phyloP scores from a whole-genome alignment of 2,888 invertebrate species.

The Hymenopus coronatus region DNA sequence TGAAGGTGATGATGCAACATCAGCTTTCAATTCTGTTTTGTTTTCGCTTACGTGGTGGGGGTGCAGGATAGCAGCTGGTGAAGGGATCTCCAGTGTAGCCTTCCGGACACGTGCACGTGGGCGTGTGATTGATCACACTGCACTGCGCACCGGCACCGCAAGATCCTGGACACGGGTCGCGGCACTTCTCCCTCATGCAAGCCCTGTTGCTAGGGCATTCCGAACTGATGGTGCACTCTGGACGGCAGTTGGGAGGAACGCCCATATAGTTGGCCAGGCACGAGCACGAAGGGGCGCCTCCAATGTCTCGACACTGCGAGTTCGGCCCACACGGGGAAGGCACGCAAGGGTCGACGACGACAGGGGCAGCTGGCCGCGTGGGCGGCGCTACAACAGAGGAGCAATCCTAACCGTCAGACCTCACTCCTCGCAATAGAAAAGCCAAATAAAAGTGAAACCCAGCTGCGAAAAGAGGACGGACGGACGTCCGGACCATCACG shows the following conservation, averaged over 20 bases:
- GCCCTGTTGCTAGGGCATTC: slow-evolving; percentile 41
- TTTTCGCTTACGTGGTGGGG: slow-evolving; percentile 25
- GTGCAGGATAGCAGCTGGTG: slow-evolving; percentile 33
- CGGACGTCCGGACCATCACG: not conserved
- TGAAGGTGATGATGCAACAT: not conserved
- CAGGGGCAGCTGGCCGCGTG: slow-evolving; percentile 6
- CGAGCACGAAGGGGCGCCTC: slow-evolving; percentile 53
- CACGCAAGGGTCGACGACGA: slow-evolving; percentile 40
- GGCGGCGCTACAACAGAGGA: slow-evolving; percentile 29
- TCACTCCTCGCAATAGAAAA: not conserved
- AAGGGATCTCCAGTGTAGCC: slow-evolving; percentile 75
- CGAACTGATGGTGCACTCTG: slow-evolving; percentile 39
- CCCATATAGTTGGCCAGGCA: slow-evolving; percentile 42
- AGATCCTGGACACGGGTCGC: slow-evolving; percentile 42
- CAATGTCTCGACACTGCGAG: slow-evolving; percentile 62
- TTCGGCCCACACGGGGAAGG: slow-evolving; percentile 53
- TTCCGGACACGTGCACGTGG: slow-evolving; percentile 66
- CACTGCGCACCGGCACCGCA: slow-evolving; percentile 41
- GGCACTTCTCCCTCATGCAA: slow-evolving; percentile 42
- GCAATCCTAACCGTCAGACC: slow-evolving; percentile 28
- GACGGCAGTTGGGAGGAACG: slow-evolving; percentile 36
- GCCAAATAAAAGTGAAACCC: not conserved
- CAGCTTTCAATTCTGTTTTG: not conserved
- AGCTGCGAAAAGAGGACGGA: not conserved
- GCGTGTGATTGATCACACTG: slow-evolving; percentile 61